Conservation (phyloP, 1,140 invertebrate genomes). For the Danaus plexippus region DNA sequence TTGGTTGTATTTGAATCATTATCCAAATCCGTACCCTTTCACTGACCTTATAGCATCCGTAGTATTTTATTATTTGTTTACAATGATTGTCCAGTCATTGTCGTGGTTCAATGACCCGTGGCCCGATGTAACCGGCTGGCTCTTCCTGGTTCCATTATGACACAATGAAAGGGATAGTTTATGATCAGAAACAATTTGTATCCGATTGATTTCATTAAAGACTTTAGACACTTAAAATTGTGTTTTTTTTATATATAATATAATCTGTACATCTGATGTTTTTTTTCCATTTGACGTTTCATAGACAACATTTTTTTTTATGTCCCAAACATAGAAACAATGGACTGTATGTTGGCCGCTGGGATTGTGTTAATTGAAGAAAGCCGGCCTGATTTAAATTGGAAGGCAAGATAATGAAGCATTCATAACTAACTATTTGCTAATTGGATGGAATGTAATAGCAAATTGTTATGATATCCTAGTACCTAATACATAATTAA, state of each 20-base stretch:
- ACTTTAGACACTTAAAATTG: no score
- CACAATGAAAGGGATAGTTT: constrained; percentile 1
- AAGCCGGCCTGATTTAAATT: constrained; percentile 8
- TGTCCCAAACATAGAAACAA: no score
- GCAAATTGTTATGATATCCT: constrained; percentile 20
- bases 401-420: constrained; percentile 7
- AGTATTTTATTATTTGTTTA: constrained; percentile 21
- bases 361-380: constrained; percentile 11
- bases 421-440: constrained; percentile 7
- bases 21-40: no score
- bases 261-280: no score
- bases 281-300: no score
- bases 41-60: neutral
- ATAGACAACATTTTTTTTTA: no score
- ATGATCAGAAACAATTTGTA: neutral
- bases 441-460: constrained; percentile 5
- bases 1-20: no score
- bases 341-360: no score
- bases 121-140: constrained; percentile 14
- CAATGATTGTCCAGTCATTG: constrained; percentile 29
- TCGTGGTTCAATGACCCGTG: constrained; percentile 32
- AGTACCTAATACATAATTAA: constrained; percentile 5
- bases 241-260: no score
- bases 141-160: constrained; percentile 10
- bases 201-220: no score